phyloP scores from a whole-genome alignment of 1,140 invertebrate species.

The Coenobita brevimanus region DNA sequence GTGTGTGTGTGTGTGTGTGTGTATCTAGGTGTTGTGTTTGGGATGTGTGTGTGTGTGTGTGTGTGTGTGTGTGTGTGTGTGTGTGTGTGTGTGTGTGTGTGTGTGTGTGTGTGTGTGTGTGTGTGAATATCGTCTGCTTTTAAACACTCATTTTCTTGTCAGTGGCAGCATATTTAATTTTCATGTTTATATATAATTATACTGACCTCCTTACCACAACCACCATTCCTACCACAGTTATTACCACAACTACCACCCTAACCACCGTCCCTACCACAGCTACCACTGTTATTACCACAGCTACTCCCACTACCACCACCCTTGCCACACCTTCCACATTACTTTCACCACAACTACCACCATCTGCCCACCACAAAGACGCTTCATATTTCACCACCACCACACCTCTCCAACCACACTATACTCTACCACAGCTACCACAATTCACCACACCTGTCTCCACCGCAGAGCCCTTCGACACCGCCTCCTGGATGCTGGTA shows the following conservation, averaged over 20 bases:
- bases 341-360: neutral
- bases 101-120: too few species aligned
- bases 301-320: neutral
- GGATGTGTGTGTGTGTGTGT: neutral
- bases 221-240: too few species aligned
- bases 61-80: neutral
- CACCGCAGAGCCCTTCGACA: constrained; percentile 94
- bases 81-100: neutral
- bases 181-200: neutral
- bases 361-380: neutral
- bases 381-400: neutral
- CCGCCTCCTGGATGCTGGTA: constrained; percentile 97
- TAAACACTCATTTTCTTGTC: neutral
- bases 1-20: neutral
- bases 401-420: neutral
- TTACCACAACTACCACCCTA: neutral
- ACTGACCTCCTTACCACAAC: neutral
- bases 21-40: neutral
- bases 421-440: neutral
- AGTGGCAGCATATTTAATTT: neutral
- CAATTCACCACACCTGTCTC: neutral
- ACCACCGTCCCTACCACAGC: too few species aligned
- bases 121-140: neutral
- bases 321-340: neutral
- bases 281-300: neutral